Evolutionary conservation across 37 sponge, comb jelly and placozoan species (phyloP), one percentile per base, ranked within the genome.

Genomic region (Amphimedon queenslandica): DNA sequence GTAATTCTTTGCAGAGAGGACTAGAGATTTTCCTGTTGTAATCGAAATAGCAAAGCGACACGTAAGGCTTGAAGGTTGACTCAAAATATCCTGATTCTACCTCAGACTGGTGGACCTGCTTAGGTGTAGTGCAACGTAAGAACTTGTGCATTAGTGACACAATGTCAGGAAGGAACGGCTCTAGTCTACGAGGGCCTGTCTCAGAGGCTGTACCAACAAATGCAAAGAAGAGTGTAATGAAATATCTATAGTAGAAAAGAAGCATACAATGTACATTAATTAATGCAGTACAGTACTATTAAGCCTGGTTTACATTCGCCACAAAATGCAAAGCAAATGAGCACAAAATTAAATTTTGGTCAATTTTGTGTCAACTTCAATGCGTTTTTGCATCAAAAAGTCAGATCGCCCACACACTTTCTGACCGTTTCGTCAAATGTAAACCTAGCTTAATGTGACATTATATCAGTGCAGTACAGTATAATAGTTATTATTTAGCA

Each of bases 21-120:
- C 53, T 13, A 47, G 8, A 18, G 8, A 47, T 13, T 18, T 47
- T 8, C 13, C 13, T 47, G 8, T 47, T 13, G 53, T 47, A 47
- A 13, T 47, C 13, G 53, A 47, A 47, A 47, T 47, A 47, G 13
- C 8, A 8, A 8, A 47, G 53, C 13, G 8, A 18, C 13, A 47
- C 53, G 41, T 55, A 81, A 35, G 67, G 74, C 33, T 66, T 27
- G 11, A 81, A 36, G 1, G 74, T 73, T 5, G 82, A 81, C 82
- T 74, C 72, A 34, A 69, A 66, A 53, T 64, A 81, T 20, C 74
- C 74, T 31, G 63, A 56, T 40, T 73, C 66, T 0, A 55, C 42
- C 37, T 81, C 82, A 25, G 56, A 36, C 13, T 35, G 1, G 1
- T 34, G 31, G 24, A 81, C 70, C 29, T 51, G 23, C 18, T 42